Percentiles rank a stretch among this genome's conserved stretches.
These are phyloP conservation scores for Amorpha juglandis DNA, from an alignment of 2,888 invertebrate species.

Conservation along the genomic window DNA sequence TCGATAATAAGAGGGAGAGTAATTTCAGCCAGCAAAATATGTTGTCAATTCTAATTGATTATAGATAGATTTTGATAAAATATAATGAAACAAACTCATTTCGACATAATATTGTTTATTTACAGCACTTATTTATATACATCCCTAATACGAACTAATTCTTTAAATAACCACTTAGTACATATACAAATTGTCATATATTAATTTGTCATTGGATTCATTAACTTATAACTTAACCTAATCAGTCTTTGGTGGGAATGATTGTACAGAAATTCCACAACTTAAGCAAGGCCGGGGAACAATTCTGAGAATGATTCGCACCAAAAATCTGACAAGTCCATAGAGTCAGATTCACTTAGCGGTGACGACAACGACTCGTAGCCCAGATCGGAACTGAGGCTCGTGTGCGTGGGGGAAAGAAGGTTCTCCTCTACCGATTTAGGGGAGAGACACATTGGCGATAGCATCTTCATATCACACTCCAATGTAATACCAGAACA, in stretches of 20 bases:
- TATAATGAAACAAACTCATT: slow-evolving; percentile 36
- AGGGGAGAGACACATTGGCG: slow-evolving; percentile 73
- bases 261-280: slow-evolving; percentile 50
- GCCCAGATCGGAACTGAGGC: slow-evolving; percentile 74
- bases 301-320: slow-evolving; percentile 90
- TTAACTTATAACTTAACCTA: slow-evolving; percentile 60
- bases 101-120: slow-evolving; percentile 56
- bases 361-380: slow-evolving; percentile 80
- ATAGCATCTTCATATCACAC: slow-evolving; percentile 75
- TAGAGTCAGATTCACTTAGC: slow-evolving; percentile 74
- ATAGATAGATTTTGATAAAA: too few species aligned
- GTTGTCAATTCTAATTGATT: too few species aligned
- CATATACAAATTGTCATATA: slow-evolving; percentile 41
- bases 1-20: too few species aligned
- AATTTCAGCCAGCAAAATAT: too few species aligned
- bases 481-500: slow-evolving; percentile 61
- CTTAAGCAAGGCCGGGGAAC: slow-evolving; percentile 88
- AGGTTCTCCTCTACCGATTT: slow-evolving; percentile 66
- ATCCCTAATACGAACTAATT: slow-evolving; percentile 55
- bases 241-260: slow-evolving; percentile 79
- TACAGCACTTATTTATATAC: slow-evolving; percentile 58
- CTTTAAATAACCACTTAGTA: slow-evolving; percentile 35
- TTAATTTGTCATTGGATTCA: slow-evolving; percentile 57
- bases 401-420: slow-evolving; percentile 74
- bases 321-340: slow-evolving; percentile 87